Base-by-base conservation (phyloP, 2,113 vertebrate species). In the Struthio camelus region DNA sequence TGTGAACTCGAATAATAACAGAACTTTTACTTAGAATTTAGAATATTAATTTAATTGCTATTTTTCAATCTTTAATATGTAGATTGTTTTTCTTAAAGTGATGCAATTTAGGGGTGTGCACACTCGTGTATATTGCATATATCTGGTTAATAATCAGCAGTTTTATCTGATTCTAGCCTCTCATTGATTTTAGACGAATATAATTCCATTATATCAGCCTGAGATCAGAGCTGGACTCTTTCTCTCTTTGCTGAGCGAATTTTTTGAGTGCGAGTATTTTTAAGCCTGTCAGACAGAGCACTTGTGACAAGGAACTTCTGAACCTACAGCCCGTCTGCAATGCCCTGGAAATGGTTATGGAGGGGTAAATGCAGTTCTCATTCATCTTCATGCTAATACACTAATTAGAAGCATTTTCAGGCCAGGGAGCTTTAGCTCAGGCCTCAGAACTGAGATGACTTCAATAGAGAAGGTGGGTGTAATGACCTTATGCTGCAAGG, bases 361-460 rank as follows among this genome's bases (percentile, higher is more conserved):
- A 61, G 65, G 28, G 71, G 2, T 58, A 73, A 81, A 53, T 28
- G 56, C n/a, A 62, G 23, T 24, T 65, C 40, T 86, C 28, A 86
- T 79, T 88, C 27, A 48, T 82, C 38, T 51, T 64, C 40, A 67
- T 76, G 46, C 18, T 75, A 87, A 81, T 70, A 30, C 23, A 58
- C 73, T 88, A 66, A 86, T 81, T 89, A 94, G 81, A 91, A 87
- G 3, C 16, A 64, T 91, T 94, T 91, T 93, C 27, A 64, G 56
- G 79, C 78, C 28, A 56, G 58, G 38, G n/a, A 80, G 56, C 9
- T 87, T 92, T 80, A 79, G 34, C 19, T 65, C 38, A 79, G 42
- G 28, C 34, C 24, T 78, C 2, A 2, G 62, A 86, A 58, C 28
- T 80, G 32, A 66, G 38, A 51, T 75, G 22, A 71, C 76, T 90